These are phyloP conservation scores for Neopipo cinnamomea DNA, from an alignment of 2,113 vertebrate genomes.

Conservation along the genomic window DNA sequence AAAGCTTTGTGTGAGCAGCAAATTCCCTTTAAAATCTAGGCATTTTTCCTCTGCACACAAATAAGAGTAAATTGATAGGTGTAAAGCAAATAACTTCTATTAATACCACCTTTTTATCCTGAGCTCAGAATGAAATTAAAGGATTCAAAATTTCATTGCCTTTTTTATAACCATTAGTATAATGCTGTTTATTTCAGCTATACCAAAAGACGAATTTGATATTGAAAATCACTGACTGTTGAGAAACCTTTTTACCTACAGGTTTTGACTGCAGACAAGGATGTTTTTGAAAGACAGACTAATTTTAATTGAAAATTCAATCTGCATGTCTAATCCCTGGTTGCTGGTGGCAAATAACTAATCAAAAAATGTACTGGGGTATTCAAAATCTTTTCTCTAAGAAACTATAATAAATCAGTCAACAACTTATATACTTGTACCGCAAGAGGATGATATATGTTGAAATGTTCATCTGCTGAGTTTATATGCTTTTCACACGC, in stretches of 20 bases:
- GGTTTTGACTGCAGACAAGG: conserved; percentile 27
- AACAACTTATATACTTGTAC: not conserved
- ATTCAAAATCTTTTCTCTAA: not conserved
- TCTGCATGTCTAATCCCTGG: conserved; percentile 44
- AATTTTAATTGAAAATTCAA: conserved; percentile 58
- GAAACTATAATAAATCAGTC: not conserved
- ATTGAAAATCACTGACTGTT: conserved; percentile 6
- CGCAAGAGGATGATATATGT: not conserved
- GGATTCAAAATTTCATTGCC: not conserved
- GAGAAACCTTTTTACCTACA: not conserved
- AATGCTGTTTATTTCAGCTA: not conserved
- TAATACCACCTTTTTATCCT: not conserved
- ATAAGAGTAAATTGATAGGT: not conserved
- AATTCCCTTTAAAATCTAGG: not conserved
- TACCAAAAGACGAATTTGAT: not conserved
- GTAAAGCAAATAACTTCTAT: not conserved
- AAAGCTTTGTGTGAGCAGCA: not conserved
- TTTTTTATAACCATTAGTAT: not conserved
- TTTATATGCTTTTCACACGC: not conserved
- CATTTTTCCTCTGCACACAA: not conserved
- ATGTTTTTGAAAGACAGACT: not conserved
- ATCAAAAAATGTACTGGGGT: not conserved
- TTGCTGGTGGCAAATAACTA: not conserved
- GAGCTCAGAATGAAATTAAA: not conserved
- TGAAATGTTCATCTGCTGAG: not conserved